Conservation (phyloP, 2,797 vertebrate genomes). For the Synaphobranchus kaupii region DNA sequence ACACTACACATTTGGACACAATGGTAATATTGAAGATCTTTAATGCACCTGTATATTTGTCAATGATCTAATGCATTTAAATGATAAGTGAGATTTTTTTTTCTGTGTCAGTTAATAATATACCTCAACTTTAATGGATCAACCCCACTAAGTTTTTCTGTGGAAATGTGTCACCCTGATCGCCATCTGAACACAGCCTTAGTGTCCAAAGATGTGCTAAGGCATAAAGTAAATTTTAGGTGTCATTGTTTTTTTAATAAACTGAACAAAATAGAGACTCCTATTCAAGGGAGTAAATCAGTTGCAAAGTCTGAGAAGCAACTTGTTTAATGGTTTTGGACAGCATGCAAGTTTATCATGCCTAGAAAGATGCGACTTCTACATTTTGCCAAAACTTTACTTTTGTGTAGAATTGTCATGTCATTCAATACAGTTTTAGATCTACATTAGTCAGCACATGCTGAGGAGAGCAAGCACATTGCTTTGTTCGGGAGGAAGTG, state of each 20-base stretch:
- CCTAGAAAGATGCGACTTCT: neutral
- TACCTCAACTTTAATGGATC: conserved; percentile 58
- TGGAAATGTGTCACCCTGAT: neutral
- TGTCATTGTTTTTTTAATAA: neutral
- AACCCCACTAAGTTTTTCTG: conserved; percentile 48
- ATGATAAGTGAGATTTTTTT: neutral
- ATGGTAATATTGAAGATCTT: neutral
- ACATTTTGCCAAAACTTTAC: conserved; percentile 56
- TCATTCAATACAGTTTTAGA: neutral
- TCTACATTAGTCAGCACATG: neutral
- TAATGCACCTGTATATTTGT: neutral
- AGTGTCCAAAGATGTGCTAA: neutral
- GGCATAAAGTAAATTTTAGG: neutral
- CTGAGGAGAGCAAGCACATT: neutral
- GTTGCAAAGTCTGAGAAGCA: neutral
- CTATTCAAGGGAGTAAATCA: no score
- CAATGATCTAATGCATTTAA: neutral
- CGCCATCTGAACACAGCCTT: neutral
- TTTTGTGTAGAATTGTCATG: neutral
- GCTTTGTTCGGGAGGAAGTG: conserved; percentile 37
- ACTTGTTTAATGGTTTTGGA: neutral
- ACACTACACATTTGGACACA: neutral
- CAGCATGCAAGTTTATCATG: neutral
- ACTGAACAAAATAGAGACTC: no score
- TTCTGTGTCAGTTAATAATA: conserved; percentile 11